A percentile compares a stretch with the other conserved stretches of the same genome.
phyloP scores from a whole-genome alignment of 2,888 invertebrate genomes.

The Aproaerema taeniolella region DNA sequence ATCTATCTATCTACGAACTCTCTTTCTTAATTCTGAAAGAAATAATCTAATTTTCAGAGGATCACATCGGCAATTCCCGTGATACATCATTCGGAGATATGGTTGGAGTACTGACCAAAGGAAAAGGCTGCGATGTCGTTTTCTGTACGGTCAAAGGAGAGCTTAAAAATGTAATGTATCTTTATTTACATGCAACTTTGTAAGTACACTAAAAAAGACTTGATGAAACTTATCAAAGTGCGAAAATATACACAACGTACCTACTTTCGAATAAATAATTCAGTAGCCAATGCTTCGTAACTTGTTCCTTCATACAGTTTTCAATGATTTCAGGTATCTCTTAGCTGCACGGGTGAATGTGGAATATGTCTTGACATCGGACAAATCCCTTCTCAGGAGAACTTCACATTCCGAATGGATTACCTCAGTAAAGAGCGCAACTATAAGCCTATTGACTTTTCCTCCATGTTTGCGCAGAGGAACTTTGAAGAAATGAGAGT shows the following conservation, averaged over 20 bases:
- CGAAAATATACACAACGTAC: background rate
- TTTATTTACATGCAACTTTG: background rate
- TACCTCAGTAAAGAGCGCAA: constrained; percentile 20
- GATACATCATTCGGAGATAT: constrained; percentile 42
- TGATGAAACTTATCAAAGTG: background rate
- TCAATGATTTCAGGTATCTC: constrained; percentile 20
- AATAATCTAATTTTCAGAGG: constrained; percentile 29
- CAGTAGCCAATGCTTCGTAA: no score
- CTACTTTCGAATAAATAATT: no score
- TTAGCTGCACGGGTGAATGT: constrained; percentile 17
- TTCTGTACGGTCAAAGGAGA: constrained; percentile 35
- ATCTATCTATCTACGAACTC: background rate
- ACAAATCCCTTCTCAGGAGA: constrained; percentile 26
- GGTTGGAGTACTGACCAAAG: constrained; percentile 34
- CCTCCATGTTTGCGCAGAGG: constrained; percentile 23
- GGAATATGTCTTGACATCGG: constrained; percentile 25
- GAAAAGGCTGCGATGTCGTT: constrained; percentile 38
- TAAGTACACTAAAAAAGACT: background rate
- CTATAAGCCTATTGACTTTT: constrained; percentile 27
- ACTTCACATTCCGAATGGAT: constrained; percentile 28
- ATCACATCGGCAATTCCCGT: constrained; percentile 45
- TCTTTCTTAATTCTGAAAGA: background rate
- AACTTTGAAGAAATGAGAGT: constrained; percentile 16
- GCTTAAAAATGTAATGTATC: constrained; percentile 37
- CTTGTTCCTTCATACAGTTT: background rate